Conservation (phyloP, 2,113 vertebrate species). For the Phaethornis superciliosus region DNA sequence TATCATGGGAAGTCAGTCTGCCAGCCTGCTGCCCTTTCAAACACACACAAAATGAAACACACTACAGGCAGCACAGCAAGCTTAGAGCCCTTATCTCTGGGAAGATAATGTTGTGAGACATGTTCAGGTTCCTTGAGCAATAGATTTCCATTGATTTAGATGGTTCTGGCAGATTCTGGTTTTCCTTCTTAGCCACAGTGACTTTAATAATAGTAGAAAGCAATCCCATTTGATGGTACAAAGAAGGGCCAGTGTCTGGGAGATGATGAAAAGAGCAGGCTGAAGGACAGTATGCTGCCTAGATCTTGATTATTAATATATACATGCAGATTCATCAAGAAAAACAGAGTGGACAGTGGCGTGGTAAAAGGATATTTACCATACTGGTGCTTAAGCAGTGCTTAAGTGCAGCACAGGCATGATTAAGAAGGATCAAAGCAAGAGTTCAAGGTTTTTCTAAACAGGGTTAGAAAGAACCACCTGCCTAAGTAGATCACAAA, state of each 20-base stretch:
- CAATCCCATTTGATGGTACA: not conserved
- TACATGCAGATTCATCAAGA: not conserved
- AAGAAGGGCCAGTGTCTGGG: not conserved
- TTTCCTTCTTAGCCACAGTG: not conserved
- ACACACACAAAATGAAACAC: not conserved
- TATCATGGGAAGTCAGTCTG: not conserved
- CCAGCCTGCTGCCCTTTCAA: not conserved
- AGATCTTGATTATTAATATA: not conserved
- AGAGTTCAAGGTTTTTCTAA: not conserved
- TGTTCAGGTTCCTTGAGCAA: not conserved
- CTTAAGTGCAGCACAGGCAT: not conserved
- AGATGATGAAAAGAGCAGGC: not conserved
- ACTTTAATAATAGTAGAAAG: not conserved
- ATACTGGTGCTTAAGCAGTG: rapidly evolving
- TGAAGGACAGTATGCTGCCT: not conserved
- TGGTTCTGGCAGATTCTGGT: not conserved
- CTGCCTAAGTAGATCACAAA: not conserved
- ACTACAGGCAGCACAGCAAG: rapidly evolving
- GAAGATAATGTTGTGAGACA: not conserved
- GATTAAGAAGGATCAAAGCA: not conserved
- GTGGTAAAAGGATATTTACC: not conserved
- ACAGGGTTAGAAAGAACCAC: not conserved
- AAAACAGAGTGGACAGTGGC: not conserved
- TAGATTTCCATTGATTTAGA: not conserved
- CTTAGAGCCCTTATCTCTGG: not conserved